Base-by-base conservation (phyloP, 2,888 invertebrate genomes). In the Exephanes ischioxanthus region DNA sequence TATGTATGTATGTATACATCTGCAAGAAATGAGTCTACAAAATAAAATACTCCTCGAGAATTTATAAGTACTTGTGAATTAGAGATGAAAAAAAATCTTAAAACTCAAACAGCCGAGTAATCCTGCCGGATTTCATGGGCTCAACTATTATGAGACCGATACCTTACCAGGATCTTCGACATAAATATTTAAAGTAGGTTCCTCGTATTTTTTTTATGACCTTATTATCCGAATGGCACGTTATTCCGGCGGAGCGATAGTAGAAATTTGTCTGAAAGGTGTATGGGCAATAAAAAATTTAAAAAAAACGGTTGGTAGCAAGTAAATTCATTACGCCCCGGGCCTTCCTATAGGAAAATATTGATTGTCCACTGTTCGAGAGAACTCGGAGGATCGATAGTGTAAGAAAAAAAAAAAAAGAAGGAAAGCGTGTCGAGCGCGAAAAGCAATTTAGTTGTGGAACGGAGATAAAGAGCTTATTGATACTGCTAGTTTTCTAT, bases 401-500 rank as follows among this genome's bases (percentile, higher is more conserved):
- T 30, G 61, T 61, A n/a, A 53, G 3, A 71, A 55, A 55, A 71
- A 37, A 33, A 16, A 33, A 55, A 37, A 71, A 51, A 72, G 14
- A 55, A 58, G 14, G 14, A 14, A 58, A 41, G 11, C 14, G 11
- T 33, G 22, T 51, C 61, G 26, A 70, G 58, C 51, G 80, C 48
- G 63, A 55, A 76, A 61, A 71, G 61, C 71, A 75, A 78, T 66
- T 61, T 61, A 66, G 41, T 22, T 16, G 45, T 48, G 19, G 22
- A 75, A 81, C 26, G 53, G 66, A 45, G 75, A 71, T 66, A 72
- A 80, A 51, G 51, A 41, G 70, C 70, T 76, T 63, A 81, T 71
- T 61, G 51, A 70, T 53, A 58, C 37, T 37, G 16, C 6, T 37
- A 14, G 37, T 41, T 51, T 30, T 70, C 33, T 70, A 51, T 33